A percentile compares a stretch with the other conserved stretches of the same genome.
Conservation (phyloP, 1,140 invertebrate genomes). For the Penaeus chinensis region DNA sequence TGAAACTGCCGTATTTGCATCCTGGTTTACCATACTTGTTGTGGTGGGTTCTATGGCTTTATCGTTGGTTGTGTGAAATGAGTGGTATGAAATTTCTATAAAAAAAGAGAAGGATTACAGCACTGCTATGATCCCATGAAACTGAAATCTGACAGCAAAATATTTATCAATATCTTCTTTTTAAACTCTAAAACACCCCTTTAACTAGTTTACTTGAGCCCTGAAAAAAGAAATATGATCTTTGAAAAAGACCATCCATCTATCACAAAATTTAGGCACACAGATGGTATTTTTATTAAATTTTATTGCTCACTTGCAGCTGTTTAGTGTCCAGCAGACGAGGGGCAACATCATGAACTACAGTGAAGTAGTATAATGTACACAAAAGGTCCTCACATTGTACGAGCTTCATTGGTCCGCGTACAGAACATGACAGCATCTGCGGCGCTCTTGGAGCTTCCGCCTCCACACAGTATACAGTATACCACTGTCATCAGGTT, state of each 20-base stretch:
- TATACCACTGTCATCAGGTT: conserved; percentile 16
- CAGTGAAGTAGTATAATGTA: conserved; percentile 16
- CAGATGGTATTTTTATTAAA: conserved; percentile 57
- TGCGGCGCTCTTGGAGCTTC: background rate
- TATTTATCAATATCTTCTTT: conserved; percentile 47
- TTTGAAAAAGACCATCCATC: conserved; percentile 56
- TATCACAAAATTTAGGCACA: conserved; percentile 62
- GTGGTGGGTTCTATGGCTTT: conserved; percentile 56
- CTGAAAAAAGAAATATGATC: conserved; percentile 57
- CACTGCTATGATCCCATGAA: conserved; percentile 43
- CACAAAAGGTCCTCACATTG: conserved; percentile 20
- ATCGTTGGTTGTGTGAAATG: conserved; percentile 58
- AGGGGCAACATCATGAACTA: conserved; percentile 19
- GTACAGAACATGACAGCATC: conserved; percentile 10
- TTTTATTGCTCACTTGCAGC: conserved; percentile 59
- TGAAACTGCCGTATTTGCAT: conserved; percentile 58
- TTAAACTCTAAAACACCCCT: conserved; percentile 52
- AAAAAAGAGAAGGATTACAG: conserved; percentile 48
- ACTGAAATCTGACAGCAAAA: conserved; percentile 54
- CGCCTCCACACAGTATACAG: background rate
- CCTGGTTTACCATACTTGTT: conserved; percentile 45
- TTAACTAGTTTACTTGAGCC: conserved; percentile 59
- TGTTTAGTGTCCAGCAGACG: conserved; percentile 60
- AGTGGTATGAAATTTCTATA: conserved; percentile 56
- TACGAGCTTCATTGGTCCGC: background rate